Evolutionary conservation across 2,113 vertebrate species (phyloP).

Genomic region (Alexandromys fortis): DNA sequence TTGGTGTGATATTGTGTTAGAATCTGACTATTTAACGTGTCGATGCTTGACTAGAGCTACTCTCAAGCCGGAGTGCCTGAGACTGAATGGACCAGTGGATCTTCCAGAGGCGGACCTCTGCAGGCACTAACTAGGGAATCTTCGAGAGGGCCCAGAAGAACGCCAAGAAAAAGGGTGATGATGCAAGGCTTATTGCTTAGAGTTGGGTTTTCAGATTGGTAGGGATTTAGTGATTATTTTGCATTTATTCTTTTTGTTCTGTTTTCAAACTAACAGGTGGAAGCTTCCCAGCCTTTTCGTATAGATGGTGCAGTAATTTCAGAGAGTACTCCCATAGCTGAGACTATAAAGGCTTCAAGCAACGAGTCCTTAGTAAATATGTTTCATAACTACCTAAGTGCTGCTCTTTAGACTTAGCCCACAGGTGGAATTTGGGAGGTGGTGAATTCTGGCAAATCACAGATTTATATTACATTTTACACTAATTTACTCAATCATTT

Average conservation of each 20-base stretch:
- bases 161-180: slow-evolving; percentile 91
- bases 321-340: slow-evolving; percentile 89
- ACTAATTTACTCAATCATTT: slow-evolving; percentile 33
- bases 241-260: slow-evolving; percentile 87
- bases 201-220: slow-evolving; percentile 76
- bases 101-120: slow-evolving; percentile 89
- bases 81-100: slow-evolving; percentile 88
- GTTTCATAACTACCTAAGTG: slow-evolving; percentile 79
- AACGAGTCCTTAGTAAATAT: slow-evolving; percentile 89
- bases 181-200: slow-evolving; percentile 87
- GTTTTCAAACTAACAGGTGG: slow-evolving; percentile 90
- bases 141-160: slow-evolving; percentile 88
- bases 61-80: slow-evolving; percentile 88
- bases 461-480: slow-evolving; percentile 50
- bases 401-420: slow-evolving; percentile 79
- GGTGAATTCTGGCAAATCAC: slow-evolving; percentile 66
- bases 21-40: slow-evolving; percentile 85
- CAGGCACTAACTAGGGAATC: slow-evolving; percentile 90
- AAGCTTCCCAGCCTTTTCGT: slow-evolving; percentile 88
- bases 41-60: slow-evolving; percentile 87
- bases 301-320: slow-evolving; percentile 89
- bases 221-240: slow-evolving; percentile 78
- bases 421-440: slow-evolving; percentile 76
- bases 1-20: slow-evolving; percentile 71
- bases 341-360: slow-evolving; percentile 90